These are phyloP conservation scores for Stratiolaelaps scimitus DNA, from an alignment of 1,140 invertebrate species.

Conservation along the genomic window DNA sequence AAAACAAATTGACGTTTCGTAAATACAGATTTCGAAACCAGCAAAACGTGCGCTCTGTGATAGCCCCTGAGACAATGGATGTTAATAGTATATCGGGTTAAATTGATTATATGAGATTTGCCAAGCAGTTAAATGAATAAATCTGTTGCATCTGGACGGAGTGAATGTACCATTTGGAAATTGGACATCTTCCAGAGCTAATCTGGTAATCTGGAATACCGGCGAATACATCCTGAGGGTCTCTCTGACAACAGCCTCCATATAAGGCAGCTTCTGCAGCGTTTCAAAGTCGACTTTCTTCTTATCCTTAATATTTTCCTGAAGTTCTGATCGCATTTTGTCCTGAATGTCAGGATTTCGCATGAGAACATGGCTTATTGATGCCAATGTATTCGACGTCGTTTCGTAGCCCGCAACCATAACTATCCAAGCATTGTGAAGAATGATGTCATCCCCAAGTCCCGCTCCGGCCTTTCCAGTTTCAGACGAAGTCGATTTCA, in stretches of 20 bases:
- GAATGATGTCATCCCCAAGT: background rate
- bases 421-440: background rate
- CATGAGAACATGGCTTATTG: background rate
- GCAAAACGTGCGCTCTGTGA: too few relatives aligned
- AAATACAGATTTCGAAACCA: too few relatives aligned
- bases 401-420: conserved; percentile 1
- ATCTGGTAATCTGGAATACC: conserved; percentile 9
- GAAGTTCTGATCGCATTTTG: background rate
- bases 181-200: too few relatives aligned
- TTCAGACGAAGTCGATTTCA: background rate
- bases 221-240: conserved; percentile 40
- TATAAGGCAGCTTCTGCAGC: conserved; percentile 34
- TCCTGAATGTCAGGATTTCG: background rate
- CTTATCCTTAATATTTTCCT: background rate
- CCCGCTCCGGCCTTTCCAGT: background rate
- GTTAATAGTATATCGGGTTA: too few relatives aligned
- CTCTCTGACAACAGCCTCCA: conserved; percentile 42
- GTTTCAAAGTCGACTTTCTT: background rate
- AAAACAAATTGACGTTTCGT: too few relatives aligned
- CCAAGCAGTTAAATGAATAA: too few relatives aligned
- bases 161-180: too few relatives aligned
- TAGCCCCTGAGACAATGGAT: too few relatives aligned
- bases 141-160: too few relatives aligned
- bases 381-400: background rate
- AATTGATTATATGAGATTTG: too few relatives aligned